Percentiles rank a stretch among this genome's conserved stretches.
Evolutionary conservation across 1,140 invertebrate genomes (phyloP).

Genomic region (Zaprionus lachaisei): DNA sequence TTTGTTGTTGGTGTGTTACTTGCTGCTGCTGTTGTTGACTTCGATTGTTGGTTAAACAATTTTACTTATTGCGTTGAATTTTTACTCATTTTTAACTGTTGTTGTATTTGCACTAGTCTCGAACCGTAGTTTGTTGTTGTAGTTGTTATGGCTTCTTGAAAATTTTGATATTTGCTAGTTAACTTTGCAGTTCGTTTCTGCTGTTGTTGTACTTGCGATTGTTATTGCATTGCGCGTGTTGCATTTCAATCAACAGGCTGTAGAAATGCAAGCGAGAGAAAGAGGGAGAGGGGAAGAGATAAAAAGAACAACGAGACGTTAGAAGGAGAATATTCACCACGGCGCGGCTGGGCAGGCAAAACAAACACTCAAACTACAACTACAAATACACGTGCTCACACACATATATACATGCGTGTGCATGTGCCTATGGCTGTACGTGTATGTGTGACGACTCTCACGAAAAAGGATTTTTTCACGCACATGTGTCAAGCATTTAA

Average conservation of each 20-base stretch:
- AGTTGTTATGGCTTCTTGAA: constrained; percentile 54
- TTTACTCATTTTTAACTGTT: constrained; percentile 28
- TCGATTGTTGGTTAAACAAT: constrained; percentile 27
- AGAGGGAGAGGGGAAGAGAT: constrained; percentile 5
- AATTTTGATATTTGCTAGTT: constrained; percentile 52
- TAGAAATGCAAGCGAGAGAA: constrained; percentile 19
- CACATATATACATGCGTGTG: too few species aligned
- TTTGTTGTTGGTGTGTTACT: background rate
- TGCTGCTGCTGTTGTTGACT: constrained; percentile 29
- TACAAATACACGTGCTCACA: constrained; percentile 61
- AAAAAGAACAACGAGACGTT: constrained; percentile 30
- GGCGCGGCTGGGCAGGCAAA: constrained; percentile 13
- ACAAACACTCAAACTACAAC: constrained; percentile 41
- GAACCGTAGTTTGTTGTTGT: constrained; percentile 27
- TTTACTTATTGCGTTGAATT: constrained; percentile 37
- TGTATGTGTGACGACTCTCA: constrained; percentile 28
- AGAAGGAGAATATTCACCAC: constrained; percentile 34
- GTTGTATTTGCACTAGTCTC: constrained; percentile 58
- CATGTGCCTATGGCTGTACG: too few species aligned
- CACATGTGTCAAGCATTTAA: constrained; percentile 57
- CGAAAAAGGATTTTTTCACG: constrained; percentile 68
- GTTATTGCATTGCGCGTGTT: constrained; percentile 59
- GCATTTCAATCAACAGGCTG: constrained; percentile 63
- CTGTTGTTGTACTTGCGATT: constrained; percentile 32
- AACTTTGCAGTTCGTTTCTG: constrained; percentile 38